These are phyloP conservation scores for Xerus rutilus DNA, from an alignment of 2,797 vertebrate species.

Conservation along the genomic window DNA sequence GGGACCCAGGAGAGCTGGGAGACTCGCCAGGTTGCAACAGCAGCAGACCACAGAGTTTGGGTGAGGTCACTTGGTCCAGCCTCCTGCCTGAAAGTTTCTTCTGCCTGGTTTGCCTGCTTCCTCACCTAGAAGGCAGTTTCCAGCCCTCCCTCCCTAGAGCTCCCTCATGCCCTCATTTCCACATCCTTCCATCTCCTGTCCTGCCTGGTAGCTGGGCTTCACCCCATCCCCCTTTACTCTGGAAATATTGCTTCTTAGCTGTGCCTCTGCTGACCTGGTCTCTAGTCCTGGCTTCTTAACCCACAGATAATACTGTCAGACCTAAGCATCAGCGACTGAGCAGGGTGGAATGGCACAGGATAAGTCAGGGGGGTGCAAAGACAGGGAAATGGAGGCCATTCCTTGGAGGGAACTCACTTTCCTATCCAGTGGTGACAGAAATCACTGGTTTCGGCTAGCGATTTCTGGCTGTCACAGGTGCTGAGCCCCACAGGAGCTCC, in stretches of 20 bases:
- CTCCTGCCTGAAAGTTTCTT: slow-evolving; percentile 53
- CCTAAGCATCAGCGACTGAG: neutral
- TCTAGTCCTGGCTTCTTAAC: neutral
- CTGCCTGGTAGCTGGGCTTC: neutral
- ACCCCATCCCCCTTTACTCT: neutral
- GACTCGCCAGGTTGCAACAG: slow-evolving; percentile 71
- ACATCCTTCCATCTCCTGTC: neutral
- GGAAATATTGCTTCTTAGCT: neutral
- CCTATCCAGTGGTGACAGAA: no score
- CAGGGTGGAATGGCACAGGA: neutral
- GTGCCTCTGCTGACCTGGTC: neutral
- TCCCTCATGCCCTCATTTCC: neutral
- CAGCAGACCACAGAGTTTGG: slow-evolving; percentile 69
- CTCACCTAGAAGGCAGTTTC: neutral
- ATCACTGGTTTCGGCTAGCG: neutral
- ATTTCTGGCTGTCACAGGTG: neutral
- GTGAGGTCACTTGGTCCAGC: slow-evolving; percentile 69
- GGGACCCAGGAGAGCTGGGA: slow-evolving; percentile 81
- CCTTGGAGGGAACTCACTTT: neutral
- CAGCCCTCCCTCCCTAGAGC: neutral
- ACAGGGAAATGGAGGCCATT: neutral
- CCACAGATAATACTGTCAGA: neutral
- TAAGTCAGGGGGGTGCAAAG: neutral
- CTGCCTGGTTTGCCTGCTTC: slow-evolving; percentile 40
- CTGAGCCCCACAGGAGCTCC: neutral